A percentile compares a stretch with the other conserved stretches of the same genome.
phyloP scores from a whole-genome alignment of 2,888 invertebrate genomes.

The Elysia crispata region DNA sequence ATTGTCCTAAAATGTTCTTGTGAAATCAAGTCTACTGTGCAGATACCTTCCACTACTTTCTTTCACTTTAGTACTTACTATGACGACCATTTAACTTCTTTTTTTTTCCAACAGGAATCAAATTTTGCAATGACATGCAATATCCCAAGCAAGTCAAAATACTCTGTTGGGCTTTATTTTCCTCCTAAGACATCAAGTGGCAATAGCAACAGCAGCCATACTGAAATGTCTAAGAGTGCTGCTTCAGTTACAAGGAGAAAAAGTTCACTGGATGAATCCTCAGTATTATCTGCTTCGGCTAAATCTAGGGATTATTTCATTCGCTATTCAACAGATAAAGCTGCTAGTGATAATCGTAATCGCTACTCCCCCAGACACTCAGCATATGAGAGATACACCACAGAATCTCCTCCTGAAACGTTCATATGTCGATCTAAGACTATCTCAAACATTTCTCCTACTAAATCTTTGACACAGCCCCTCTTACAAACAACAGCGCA shows the following conservation, averaged over 20 bases:
- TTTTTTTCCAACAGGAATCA: slow-evolving; percentile 40
- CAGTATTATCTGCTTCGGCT: slow-evolving; percentile 35
- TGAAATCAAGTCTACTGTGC: too few species aligned
- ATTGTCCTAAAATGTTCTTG: too few species aligned
- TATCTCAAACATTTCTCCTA: slow-evolving; percentile 45
- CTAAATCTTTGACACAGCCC: background rate
- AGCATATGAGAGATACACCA: slow-evolving; percentile 30
- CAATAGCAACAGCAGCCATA: slow-evolving; percentile 30
- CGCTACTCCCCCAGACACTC: slow-evolving; percentile 39
- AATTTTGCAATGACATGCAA: slow-evolving; percentile 50
- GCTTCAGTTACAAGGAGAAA: background rate
- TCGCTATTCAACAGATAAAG: slow-evolving; percentile 40
- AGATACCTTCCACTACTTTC: too few species aligned
- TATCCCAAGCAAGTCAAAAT: slow-evolving; percentile 57
- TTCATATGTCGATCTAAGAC: slow-evolving; percentile 50
- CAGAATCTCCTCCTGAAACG: slow-evolving; percentile 35
- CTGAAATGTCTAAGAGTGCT: slow-evolving; percentile 6
- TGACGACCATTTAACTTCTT: background rate
- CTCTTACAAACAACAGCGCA: slow-evolving; percentile 18
- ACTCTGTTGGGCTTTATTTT: slow-evolving; percentile 69
- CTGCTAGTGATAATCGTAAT: slow-evolving; percentile 32
- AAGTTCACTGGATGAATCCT: slow-evolving; percentile 32
- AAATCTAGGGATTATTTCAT: slow-evolving; percentile 44
- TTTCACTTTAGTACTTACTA: too few species aligned
- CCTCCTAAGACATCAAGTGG: slow-evolving; percentile 60